Evolutionary conservation across 2,888 invertebrate species (phyloP).

Genomic region (Cephus runcator): DNA sequence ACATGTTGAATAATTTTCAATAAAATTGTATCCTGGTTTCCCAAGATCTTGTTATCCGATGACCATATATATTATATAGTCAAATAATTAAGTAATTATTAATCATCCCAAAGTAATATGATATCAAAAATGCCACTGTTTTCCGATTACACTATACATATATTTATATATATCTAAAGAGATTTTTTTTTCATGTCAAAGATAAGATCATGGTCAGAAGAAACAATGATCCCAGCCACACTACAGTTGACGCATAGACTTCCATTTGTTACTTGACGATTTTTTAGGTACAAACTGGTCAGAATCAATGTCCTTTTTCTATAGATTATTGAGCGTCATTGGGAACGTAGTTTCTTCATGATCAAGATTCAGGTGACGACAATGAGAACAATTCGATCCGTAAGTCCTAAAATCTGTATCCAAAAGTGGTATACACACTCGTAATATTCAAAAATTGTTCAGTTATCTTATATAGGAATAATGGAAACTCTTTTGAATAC

Average conservation of each 20-base stretch:
- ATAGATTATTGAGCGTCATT: background rate
- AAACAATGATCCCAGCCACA: background rate
- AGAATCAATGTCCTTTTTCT: background rate
- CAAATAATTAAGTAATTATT: background rate
- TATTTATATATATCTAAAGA: conserved; percentile 44
- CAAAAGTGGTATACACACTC: background rate
- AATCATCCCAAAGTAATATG: background rate
- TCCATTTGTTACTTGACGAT: too few relatives aligned
- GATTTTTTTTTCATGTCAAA: conserved; percentile 34
- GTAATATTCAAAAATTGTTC: background rate
- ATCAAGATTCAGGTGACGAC: background rate
- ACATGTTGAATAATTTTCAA: background rate
- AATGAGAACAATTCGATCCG: background rate
- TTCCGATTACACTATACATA: conserved; percentile 37
- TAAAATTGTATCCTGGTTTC: background rate
- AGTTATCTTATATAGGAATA: background rate
- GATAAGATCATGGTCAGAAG: conserved; percentile 14
- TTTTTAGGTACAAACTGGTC: background rate
- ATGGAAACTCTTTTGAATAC: background rate
- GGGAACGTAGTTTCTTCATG: background rate
- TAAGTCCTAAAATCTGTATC: background rate
- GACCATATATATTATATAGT: background rate
- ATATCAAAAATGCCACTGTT: conserved; percentile 25
- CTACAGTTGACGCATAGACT: background rate
- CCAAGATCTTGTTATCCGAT: background rate